Conservation (phyloP, 2,888 invertebrate species). For the Octonoba sinensis region DNA sequence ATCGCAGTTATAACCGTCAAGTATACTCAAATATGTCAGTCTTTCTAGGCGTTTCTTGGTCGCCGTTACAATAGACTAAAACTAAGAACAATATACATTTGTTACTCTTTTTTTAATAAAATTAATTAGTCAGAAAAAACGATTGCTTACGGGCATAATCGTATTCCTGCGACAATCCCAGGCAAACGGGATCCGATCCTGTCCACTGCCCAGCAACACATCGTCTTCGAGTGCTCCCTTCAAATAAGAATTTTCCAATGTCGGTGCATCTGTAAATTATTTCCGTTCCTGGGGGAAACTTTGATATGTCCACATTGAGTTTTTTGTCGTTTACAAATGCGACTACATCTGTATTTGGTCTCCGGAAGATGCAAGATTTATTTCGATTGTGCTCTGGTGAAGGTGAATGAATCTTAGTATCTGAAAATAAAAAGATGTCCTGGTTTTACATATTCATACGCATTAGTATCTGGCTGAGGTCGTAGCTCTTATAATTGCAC, state of each 20-base stretch:
- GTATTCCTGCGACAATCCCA: conserved; percentile 86
- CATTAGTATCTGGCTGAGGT: too few species aligned
- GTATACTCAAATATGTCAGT: too few species aligned
- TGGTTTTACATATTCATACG: too few species aligned
- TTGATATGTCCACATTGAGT: conserved; percentile 81
- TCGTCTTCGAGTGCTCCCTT: conserved; percentile 79
- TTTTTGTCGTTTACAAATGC: conserved; percentile 85
- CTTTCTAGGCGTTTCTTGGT: too few species aligned
- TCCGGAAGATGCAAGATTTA: conserved; percentile 82
- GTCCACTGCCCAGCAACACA: conserved; percentile 87
- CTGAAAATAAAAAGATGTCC: background rate
- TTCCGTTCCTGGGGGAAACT: conserved; percentile 82
- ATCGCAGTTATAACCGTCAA: too few species aligned
- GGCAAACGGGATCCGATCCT: conserved; percentile 82
- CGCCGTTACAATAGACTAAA: too few species aligned
- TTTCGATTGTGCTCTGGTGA: conserved; percentile 71
- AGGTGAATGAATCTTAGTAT: conserved; percentile 16
- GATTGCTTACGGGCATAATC: conserved; percentile 83
- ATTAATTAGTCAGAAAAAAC: background rate
- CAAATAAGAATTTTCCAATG: conserved; percentile 87
- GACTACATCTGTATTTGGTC: conserved; percentile 83
- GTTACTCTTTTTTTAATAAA: background rate
- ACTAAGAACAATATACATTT: background rate
- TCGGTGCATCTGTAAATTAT: conserved; percentile 82
- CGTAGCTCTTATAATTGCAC: too few species aligned